phyloP scores from a whole-genome alignment of 2,113 vertebrate genomes.

The Campylorhamphus procurvoides region DNA sequence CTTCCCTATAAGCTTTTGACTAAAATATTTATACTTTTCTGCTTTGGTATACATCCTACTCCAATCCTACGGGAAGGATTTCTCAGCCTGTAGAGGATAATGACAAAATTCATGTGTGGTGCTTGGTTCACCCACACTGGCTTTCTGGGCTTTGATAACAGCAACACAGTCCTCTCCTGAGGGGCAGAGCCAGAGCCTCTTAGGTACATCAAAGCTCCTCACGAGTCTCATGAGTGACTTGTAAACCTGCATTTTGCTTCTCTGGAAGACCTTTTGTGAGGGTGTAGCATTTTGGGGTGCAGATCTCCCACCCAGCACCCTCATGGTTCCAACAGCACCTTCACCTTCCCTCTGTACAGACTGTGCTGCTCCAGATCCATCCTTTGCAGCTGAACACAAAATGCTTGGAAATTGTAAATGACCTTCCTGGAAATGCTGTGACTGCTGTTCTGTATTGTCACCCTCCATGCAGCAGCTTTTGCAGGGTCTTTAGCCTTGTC shows the following conservation, averaged over 20 bases:
- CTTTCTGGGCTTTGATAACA: neutral
- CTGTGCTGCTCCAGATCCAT: rapidly evolving
- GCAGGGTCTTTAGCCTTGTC: neutral
- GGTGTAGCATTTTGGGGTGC: neutral
- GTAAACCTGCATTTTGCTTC: neutral
- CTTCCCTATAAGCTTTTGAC: constrained; percentile 8
- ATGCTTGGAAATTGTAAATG: neutral
- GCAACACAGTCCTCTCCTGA: neutral
- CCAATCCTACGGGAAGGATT: neutral
- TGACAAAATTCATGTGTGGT: neutral
- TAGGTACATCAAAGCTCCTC: neutral
- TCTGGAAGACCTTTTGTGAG: neutral
- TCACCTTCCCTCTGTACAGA: rapidly evolving
- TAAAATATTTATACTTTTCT: constrained; percentile 63
- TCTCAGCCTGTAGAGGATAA: neutral
- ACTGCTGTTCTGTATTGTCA: neutral
- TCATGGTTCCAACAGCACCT: neutral
- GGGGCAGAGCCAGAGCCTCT: neutral
- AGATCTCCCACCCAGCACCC: neutral
- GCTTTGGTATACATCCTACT: constrained; percentile 44
- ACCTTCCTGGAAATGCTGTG: neutral
- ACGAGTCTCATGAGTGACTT: neutral
- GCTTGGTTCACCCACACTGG: neutral
- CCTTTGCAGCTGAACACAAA: neutral
- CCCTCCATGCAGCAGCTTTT: neutral